Evolutionary conservation across 2,888 invertebrate species (phyloP).

Genomic region (Choristoneura rosaceana): DNA sequence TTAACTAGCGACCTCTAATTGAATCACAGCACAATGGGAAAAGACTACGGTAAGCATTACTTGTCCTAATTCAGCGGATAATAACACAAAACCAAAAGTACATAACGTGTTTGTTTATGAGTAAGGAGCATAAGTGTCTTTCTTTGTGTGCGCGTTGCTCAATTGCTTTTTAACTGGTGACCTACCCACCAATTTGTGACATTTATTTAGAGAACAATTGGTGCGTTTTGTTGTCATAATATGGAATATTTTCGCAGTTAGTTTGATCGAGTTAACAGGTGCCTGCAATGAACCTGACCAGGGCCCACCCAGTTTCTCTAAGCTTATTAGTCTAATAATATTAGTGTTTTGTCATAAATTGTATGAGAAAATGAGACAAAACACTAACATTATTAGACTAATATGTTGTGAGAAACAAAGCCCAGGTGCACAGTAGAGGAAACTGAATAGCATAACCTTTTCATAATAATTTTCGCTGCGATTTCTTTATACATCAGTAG

Average conservation of each 20-base stretch:
- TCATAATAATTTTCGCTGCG: no score
- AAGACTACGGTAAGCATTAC: slow-evolving; percentile 67
- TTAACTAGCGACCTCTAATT: slow-evolving; percentile 33
- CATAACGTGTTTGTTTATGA: background rate
- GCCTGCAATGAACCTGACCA: background rate
- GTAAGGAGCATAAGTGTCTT: slow-evolving; percentile 1
- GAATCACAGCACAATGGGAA: slow-evolving; percentile 59
- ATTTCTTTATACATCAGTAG: no score
- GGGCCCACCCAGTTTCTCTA: no score
- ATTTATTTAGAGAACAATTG: slow-evolving; percentile 1
- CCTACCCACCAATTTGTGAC: slow-evolving; percentile 13
- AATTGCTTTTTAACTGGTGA: slow-evolving; percentile 15
- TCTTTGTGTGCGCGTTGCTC: background rate
- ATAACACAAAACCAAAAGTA: background rate
- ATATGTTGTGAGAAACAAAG: no score
- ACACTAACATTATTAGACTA: no score
- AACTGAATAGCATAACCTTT: no score
- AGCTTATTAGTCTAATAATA: no score
- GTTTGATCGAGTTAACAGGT: background rate
- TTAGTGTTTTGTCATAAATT: no score
- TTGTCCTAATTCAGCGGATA: slow-evolving; percentile 5
- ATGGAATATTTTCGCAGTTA: background rate
- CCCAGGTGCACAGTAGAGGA: no score
- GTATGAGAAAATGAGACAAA: no score
- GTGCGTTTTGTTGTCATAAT: background rate